These are phyloP conservation scores for Chrysopilus asiliformis DNA, from an alignment of 2,888 invertebrate species.

Conservation along the genomic window DNA sequence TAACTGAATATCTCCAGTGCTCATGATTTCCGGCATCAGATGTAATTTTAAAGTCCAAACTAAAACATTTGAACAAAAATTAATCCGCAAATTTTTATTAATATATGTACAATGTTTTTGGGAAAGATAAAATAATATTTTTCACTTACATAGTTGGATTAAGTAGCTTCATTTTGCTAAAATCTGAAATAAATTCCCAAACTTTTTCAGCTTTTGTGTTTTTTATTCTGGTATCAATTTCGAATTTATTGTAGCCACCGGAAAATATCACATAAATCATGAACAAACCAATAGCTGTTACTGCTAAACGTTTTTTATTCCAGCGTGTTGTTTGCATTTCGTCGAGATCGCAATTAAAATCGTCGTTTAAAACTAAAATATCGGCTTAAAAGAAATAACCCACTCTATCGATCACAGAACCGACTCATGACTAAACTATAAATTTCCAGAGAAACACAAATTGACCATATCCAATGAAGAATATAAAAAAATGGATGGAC, in stretches of 20 bases:
- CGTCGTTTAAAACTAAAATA: no score
- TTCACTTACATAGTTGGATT: slow-evolving; percentile 58
- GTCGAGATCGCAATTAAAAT: no score
- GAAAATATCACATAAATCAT: slow-evolving; percentile 27
- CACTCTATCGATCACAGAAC: no score
- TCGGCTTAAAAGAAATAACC: no score
- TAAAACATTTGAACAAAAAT: slow-evolving; percentile 20
- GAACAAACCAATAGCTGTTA: slow-evolving; percentile 17
- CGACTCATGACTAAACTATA: no score
- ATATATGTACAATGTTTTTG: background rate
- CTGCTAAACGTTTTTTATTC: slow-evolving; percentile 10
- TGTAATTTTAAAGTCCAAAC: slow-evolving; percentile 46
- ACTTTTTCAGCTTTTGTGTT: slow-evolving; percentile 45
- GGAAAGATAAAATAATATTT: background rate
- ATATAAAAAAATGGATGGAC: no score
- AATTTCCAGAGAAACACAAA: no score
- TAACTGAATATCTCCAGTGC: slow-evolving; percentile 54
- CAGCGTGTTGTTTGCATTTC: slow-evolving; percentile 11
- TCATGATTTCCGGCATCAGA: slow-evolving; percentile 51
- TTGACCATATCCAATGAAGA: no score
- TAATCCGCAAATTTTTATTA: background rate
- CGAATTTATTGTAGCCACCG: slow-evolving; percentile 32
- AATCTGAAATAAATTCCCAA: slow-evolving; percentile 65
- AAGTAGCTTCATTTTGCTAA: slow-evolving; percentile 53
- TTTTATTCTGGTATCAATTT: slow-evolving; percentile 39